Evolutionary conservation across 2,797 vertebrate genomes (phyloP), one percentile per base, ranked within the genome.

Genomic region (Lophotriccus pileatus): DNA sequence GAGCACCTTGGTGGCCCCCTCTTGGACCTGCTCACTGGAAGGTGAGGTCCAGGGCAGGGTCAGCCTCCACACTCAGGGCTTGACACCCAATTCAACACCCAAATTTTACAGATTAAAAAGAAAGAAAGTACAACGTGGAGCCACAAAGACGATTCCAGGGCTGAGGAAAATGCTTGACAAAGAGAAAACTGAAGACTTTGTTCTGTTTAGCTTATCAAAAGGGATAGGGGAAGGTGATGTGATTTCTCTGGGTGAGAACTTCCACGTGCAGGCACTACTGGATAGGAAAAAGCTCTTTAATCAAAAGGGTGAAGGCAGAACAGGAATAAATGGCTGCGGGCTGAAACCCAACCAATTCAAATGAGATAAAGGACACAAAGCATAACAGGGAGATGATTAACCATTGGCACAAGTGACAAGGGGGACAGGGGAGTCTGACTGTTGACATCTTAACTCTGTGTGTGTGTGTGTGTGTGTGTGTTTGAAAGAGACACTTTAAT

Each of bases 281-380:
- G 76, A 23, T 80, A 79, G 16, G 1, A 79, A 92, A 87, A 37
- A 37, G 87, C 87, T 84, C 81, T 62, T 93, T 80, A 80, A 92
- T 87, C 77, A 90, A 73, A 93, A 84, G 21, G 44, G 53, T 53
- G 49, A 77, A 80, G 84, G 53, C 75, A 94, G 78, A 82, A 74
- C 41, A 83, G 78, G 74, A 87, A 74, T 67, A 84, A 92, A 82
- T 41, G 68, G 36, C 86, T 94, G 63, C n/a, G 67, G 87, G 68
- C 68, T 3, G 25, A 84, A 87, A 49, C 56, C 37, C 4, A 1
- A 84, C 50, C 76, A 76, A 96, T 74, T 89, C 78, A 62, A 89
- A 94, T 46, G 70, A 80, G 78, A 90, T 39, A 89, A 87, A 93
- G 82, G 64, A 68, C 84, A 72, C 68, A 36, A 32, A 89, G 77